A percentile compares a stretch with the other conserved stretches of the same genome.
These are phyloP conservation scores for Diachasmimorpha longicaudata DNA, from an alignment of 1,140 invertebrate species.

Conservation along the genomic window DNA sequence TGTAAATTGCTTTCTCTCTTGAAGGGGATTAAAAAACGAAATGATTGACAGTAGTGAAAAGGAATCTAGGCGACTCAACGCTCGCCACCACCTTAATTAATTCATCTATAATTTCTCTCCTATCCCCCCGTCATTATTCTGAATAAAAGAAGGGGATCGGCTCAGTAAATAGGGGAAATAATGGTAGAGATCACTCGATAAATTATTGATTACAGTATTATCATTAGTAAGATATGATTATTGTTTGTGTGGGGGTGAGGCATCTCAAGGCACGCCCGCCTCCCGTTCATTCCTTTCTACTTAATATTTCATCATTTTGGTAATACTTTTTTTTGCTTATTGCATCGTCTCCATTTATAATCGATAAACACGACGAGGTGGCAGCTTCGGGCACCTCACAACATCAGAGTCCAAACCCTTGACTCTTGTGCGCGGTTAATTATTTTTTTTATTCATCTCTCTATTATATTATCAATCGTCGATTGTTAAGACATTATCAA, in stretches of 20 bases:
- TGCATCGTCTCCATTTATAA: background rate
- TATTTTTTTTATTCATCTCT: background rate
- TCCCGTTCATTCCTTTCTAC: slow-evolving; percentile 18
- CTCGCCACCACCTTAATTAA: slow-evolving; percentile 16
- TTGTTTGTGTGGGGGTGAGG: slow-evolving; percentile 53
- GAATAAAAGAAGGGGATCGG: background rate
- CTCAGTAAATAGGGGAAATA: background rate
- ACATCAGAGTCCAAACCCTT: background rate
- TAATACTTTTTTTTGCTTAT: slow-evolving; percentile 11
- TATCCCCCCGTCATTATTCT: background rate
- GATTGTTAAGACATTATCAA: background rate
- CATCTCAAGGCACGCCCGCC: slow-evolving; percentile 54
- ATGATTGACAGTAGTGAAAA: background rate
- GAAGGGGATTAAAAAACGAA: background rate
- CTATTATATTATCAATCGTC: background rate
- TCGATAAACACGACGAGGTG: slow-evolving; percentile 6
- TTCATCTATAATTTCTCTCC: background rate
- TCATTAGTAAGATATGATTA: slow-evolving; percentile 27
- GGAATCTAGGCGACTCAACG: background rate
- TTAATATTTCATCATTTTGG: slow-evolving; percentile 18
- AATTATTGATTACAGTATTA: slow-evolving; percentile 31
- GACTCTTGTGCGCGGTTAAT: slow-evolving; percentile 6
- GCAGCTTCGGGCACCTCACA: background rate
- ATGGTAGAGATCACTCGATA: slow-evolving; percentile 23
- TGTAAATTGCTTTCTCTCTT: background rate